Evolutionary conservation across 1,140 invertebrate species (phyloP).

Genomic region (Scaptomyza hsui): DNA sequence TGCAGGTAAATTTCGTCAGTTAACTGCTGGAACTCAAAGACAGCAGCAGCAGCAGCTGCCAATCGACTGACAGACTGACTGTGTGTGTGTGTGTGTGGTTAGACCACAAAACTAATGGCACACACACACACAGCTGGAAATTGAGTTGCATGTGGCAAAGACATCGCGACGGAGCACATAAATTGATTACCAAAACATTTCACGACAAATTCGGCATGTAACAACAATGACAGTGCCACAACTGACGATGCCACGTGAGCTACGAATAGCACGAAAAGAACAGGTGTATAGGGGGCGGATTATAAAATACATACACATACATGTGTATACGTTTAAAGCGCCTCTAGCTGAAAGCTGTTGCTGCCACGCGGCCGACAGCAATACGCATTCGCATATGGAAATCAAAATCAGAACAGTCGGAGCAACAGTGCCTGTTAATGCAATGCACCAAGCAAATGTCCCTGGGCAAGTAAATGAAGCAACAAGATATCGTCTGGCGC

Average conservation of each 20-base stretch:
- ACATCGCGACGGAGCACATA: constrained; percentile 54
- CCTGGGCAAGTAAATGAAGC: neutral
- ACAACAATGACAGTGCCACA: constrained; percentile 58
- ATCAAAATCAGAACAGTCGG: constrained; percentile 8
- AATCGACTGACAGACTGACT: constrained; percentile 6
- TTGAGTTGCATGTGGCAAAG: neutral
- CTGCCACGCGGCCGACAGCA: constrained; percentile 49
- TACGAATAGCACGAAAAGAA: too few species aligned
- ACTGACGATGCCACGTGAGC: constrained; percentile 4
- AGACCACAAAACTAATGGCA: constrained; percentile 32
- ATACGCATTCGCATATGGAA: constrained; percentile 20
- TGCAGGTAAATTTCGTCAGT: constrained; percentile 55
- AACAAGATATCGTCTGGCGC: constrained; percentile 5
- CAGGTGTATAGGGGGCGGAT: too few species aligned
- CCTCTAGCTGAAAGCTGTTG: neutral
- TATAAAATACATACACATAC: too few species aligned
- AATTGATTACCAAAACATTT: constrained; percentile 77
- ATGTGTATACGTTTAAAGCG: neutral
- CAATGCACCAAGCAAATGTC: constrained; percentile 3
- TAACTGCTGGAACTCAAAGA: constrained; percentile 15
- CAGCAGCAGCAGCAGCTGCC: constrained; percentile 19
- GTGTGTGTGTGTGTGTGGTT: constrained; percentile 1
- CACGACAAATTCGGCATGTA: constrained; percentile 71
- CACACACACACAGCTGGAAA: neutral
- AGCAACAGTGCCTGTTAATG: neutral